phyloP scores from a whole-genome alignment of 2,797 vertebrate genomes.

The Malurus leucopterus region DNA sequence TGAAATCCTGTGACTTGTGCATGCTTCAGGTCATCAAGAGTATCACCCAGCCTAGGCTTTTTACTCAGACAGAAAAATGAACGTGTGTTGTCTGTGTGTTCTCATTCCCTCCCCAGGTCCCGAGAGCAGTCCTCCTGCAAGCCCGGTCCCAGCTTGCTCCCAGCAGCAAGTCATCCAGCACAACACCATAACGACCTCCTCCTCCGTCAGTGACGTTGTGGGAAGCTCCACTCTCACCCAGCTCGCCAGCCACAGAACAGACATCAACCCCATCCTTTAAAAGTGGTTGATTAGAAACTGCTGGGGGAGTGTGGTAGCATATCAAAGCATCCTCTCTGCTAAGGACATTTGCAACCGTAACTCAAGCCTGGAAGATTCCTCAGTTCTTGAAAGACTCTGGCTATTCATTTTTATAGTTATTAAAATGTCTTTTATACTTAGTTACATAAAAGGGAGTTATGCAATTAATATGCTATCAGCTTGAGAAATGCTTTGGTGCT shows the following conservation, averaged over 20 bases:
- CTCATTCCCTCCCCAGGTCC: slow-evolving; percentile 80
- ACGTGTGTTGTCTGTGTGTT: slow-evolving; percentile 48
- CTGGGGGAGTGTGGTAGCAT: slow-evolving; percentile 64
- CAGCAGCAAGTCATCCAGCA: slow-evolving; percentile 99
- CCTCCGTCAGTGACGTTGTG: slow-evolving; percentile 84
- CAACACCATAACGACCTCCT: slow-evolving; percentile 98
- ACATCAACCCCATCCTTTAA: slow-evolving; percentile 98
- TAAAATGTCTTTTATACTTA: slow-evolving; percentile 79
- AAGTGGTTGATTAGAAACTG: slow-evolving; percentile 65
- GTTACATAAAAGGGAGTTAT: slow-evolving; percentile 82
- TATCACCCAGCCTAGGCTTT: not conserved
- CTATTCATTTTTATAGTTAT: slow-evolving; percentile 79
- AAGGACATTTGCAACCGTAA: slow-evolving; percentile 77
- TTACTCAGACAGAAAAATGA: not conserved
- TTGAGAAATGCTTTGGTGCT: slow-evolving; percentile 80
- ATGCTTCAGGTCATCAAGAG: not conserved
- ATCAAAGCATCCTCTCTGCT: slow-evolving; percentile 66
- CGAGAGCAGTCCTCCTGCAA: slow-evolving; percentile 92
- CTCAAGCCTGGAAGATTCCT: slow-evolving; percentile 83
- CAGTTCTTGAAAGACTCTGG: slow-evolving; percentile 76
- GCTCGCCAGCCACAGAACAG: slow-evolving; percentile 91
- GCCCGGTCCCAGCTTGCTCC: slow-evolving; percentile 87
- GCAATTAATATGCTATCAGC: slow-evolving; percentile 83
- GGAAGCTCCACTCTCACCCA: slow-evolving; percentile 87
- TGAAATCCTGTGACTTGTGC: not conserved